Evolutionary conservation across 2,888 invertebrate genomes (phyloP).

Genomic region (Latrodectus elegans): DNA sequence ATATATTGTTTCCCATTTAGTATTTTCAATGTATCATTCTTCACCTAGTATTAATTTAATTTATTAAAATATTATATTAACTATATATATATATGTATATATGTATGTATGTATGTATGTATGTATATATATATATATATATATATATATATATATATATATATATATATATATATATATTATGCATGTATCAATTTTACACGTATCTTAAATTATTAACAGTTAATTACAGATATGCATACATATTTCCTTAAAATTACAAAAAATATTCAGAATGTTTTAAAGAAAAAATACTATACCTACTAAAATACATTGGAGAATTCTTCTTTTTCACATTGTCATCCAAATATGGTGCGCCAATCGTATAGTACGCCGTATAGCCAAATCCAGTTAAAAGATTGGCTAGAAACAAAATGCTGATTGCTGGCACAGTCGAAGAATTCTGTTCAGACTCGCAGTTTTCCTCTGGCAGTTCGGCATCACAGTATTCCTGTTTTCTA

Average conservation of each 20-base stretch:
- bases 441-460: constrained; percentile 13
- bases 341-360: constrained; percentile 71
- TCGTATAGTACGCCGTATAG: constrained; percentile 70
- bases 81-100: no score
- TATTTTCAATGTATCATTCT: no score
- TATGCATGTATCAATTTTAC: no score
- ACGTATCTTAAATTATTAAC: no score
- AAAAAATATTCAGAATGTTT: neutral
- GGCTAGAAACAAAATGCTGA: constrained; percentile 67
- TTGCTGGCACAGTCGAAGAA: constrained; percentile 62
- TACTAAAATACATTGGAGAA: constrained; percentile 70
- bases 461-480: constrained; percentile 4
- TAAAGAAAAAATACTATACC: constrained; percentile 25
- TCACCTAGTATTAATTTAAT: no score
- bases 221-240: no score
- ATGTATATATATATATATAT: neutral
- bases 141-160: neutral
- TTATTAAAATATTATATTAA: no score
- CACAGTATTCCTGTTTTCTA: constrained; percentile 49
- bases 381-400: constrained; percentile 71
- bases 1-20: no score
- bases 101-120: no score
- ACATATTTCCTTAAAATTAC: no score
- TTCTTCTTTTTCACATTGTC: constrained; percentile 71
- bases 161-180: no score